phyloP scores from a whole-genome alignment of 1,140 invertebrate genomes.

The Batillaria attramentaria region DNA sequence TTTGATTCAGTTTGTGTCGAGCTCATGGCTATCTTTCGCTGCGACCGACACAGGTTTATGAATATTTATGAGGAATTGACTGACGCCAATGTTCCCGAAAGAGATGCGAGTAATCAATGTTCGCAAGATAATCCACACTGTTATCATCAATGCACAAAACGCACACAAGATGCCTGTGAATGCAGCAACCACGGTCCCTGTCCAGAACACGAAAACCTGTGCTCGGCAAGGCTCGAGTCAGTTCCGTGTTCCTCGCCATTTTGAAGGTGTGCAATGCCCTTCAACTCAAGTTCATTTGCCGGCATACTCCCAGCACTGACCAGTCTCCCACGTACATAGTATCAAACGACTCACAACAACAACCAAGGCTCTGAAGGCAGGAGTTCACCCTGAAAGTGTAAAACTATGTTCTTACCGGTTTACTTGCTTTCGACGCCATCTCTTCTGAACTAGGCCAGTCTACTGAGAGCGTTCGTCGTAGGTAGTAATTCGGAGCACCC shows the following conservation, averaged over 20 bases:
- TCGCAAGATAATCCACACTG: no score
- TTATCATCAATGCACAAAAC: no score
- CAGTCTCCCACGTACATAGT: no score
- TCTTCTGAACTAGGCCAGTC: neutral
- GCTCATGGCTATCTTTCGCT: neutral
- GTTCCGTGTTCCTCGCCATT: conserved; percentile 25
- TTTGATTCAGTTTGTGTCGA: neutral
- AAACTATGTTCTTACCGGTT: conserved; percentile 4
- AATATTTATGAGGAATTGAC: conserved; percentile 21
- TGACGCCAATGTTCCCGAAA: no score
- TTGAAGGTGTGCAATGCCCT: conserved; percentile 21
- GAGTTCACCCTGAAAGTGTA: no score
- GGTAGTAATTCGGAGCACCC: neutral
- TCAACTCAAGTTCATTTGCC: neutral
- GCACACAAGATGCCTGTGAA: no score
- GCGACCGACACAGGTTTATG: conserved; percentile 6
- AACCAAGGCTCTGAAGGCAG: no score
- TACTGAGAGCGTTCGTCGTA: neutral
- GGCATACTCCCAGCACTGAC: neutral
- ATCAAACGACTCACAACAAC: no score
- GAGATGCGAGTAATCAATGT: no score
- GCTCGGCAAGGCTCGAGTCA: no score
- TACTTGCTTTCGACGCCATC: conserved; percentile 14
- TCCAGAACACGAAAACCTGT: no score
- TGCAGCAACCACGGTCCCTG: no score